Evolutionary conservation across 1,140 invertebrate species (phyloP).

Genomic region (Bombus difficillimus): DNA sequence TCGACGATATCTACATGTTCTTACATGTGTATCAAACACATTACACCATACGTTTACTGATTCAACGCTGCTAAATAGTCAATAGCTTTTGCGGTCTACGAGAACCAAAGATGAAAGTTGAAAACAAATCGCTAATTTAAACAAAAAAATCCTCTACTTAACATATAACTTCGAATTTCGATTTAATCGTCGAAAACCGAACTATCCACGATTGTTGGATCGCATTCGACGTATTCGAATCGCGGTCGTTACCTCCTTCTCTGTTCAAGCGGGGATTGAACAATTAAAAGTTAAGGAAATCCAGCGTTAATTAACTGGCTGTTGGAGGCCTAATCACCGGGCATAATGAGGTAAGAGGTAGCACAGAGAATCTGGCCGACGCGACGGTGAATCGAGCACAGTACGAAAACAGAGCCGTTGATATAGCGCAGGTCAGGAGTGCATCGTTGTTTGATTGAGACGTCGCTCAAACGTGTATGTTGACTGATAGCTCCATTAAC

Average conservation of each 20-base stretch:
- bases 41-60: too few relatives aligned
- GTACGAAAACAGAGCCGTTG: slow-evolving; percentile 62
- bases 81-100: neutral
- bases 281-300: slow-evolving; percentile 49
- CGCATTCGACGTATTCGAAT: neutral
- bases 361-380: slow-evolving; percentile 22
- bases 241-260: neutral
- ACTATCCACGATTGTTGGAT: neutral
- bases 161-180: neutral
- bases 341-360: slow-evolving; percentile 50
- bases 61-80: neutral
- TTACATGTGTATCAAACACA: too few relatives aligned
- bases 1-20: too few relatives aligned
- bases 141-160: neutral
- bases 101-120: neutral
- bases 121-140: neutral
- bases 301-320: slow-evolving; percentile 45
- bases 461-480: slow-evolving; percentile 74
- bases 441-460: slow-evolving; percentile 77
- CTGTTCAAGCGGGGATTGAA: neutral
- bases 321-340: slow-evolving; percentile 42
- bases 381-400: slow-evolving; percentile 59
- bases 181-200: neutral
- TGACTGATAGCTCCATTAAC: slow-evolving; percentile 79
- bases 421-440: slow-evolving; percentile 65